Percentiles rank a stretch among this genome's conserved stretches.
Evolutionary conservation across 92 coral and sea anemone species (phyloP).

Genomic region (Porites cylindrica): DNA sequence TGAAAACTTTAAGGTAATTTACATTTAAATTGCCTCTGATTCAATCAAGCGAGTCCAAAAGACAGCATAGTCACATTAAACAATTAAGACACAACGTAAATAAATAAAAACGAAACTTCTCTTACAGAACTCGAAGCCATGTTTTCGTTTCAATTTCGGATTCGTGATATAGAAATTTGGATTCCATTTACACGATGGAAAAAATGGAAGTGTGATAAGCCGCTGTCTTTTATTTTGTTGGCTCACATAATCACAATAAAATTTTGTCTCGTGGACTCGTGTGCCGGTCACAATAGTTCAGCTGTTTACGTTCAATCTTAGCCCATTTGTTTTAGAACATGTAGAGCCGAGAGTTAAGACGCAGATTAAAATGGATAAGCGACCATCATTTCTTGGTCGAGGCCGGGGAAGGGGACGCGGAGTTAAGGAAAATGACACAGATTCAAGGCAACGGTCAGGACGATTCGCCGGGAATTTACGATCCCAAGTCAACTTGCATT

Average conservation of each 20-base stretch:
- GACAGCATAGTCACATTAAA: not conserved
- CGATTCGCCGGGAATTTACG: not conserved
- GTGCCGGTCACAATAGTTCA: constrained; percentile 3
- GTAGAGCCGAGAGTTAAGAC: too few species aligned
- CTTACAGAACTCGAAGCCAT: constrained; percentile 69
- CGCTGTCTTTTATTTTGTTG: constrained; percentile 9
- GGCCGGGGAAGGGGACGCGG: constrained; percentile 96
- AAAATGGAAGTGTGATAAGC: not conserved
- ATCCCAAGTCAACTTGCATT: constrained; percentile 7
- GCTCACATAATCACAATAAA: not conserved
- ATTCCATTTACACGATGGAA: not conserved
- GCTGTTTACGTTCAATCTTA: not conserved
- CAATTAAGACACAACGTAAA: not conserved
- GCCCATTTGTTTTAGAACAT: not conserved
- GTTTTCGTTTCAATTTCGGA: constrained; percentile 18
- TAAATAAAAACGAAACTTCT: not conserved
- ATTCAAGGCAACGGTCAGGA: not conserved
- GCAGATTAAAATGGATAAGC: constrained; percentile 63
- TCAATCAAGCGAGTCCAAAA: not conserved
- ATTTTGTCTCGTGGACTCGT: not conserved
- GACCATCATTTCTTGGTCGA: constrained; percentile 89
- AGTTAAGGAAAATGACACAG: constrained; percentile 9
- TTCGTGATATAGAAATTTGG: not conserved
- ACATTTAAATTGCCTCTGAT: too few species aligned
- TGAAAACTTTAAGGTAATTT: too few species aligned